Base-by-base conservation (phyloP, 2,797 vertebrate species). In the Poecilia velifera region DNA sequence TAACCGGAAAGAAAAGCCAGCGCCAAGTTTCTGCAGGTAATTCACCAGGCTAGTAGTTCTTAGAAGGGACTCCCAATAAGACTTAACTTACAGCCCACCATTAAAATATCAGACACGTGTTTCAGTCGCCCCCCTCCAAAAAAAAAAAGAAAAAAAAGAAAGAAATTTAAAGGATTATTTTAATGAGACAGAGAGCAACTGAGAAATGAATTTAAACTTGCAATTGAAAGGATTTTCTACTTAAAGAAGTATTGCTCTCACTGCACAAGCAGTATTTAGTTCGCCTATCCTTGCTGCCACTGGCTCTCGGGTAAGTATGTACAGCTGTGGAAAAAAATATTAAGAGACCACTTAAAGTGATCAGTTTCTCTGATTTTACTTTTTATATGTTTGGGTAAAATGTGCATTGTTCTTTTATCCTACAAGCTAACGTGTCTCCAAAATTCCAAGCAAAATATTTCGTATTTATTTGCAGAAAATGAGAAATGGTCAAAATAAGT, bases 1-100 rank as follows among this genome's bases (percentile, higher is more conserved):
- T 94, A 93, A 92, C 92, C 85, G 71, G 59, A 83, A 85, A 81
- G 82, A 83, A 90, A 88, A 78, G 84, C 80, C 82, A 55, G 77
- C 83, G 77, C 76, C 78, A 66, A 85, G 77, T 85, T 87, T 71
- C 41, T 71, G 41, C 12, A 45, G 80, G 73, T 78, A 74, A 81
- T 82, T 88, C 86, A 84, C 86, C 81, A 87, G 83, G 73, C 76
- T 78, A 72, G 46, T 75, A 53, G 59, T 41, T 70, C 62, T 80
- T 72, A 76, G 2, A 39, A 68, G 55, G 51, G 87, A 74, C 73
- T 53, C 59, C 74, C 74, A 41, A 25, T 59, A 41, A 41, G 71
- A 47, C 74, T 45, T 76, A 46, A 75, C 53, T 72, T 41, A 76
- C 57, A 51, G 45, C 43, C 47, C 66, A 36, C 55, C 77, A 64